Evolutionary conservation across 1,140 invertebrate genomes (phyloP), one percentile per base, ranked within the genome.

Genomic region (Mesaphorura yosii): DNA sequence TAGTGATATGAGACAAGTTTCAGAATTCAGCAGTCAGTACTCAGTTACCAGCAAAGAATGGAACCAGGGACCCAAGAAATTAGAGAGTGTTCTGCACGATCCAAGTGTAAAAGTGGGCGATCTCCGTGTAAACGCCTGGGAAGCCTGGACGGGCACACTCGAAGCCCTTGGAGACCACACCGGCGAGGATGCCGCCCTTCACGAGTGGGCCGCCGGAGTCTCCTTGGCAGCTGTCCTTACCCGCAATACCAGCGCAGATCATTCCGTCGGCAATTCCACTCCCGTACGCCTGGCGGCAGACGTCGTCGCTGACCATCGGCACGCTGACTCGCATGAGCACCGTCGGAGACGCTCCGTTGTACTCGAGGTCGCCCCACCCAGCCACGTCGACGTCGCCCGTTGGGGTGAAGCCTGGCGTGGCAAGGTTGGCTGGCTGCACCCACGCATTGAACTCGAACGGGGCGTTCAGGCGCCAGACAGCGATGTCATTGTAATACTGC

Each of bases 161-260:
- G 62, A 81, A 77, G 2, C 89, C 89, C 31, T 23, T 29, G 17
- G 50, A 51, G 19, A 44, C 50, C 20, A 51, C 15, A 25, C 50
- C 50, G 26, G 22, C 42, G n/a, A 51, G 25, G 14, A 39, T 26
- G 2, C 15, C 19, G 19, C 22, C 26, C 20, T 26, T 26, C 2
- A 27, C 26, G 19, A 51, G 23, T 41, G 50, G 38, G 27, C 39
- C 50, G 26, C 41, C 41, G 1, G 51, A 45, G 20, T 53, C 41
- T 27, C 83, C 83, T 70, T 85, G 81, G 64, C 86, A 89, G 2
- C 86, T 77, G 69, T 90, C 86, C 64, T 75, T 77, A 1, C 84
- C 82, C 25, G 86, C 86, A 68, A 79, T 72, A 38, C 51, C 51
- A 20, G 27, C 27, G 22, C 51, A 53, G 23, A 38, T 19, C 73